Percentiles rank a stretch among this genome's conserved stretches.
phyloP scores from a whole-genome alignment of 2,113 vertebrate genomes.

The Rhadina sibilatrix region DNA sequence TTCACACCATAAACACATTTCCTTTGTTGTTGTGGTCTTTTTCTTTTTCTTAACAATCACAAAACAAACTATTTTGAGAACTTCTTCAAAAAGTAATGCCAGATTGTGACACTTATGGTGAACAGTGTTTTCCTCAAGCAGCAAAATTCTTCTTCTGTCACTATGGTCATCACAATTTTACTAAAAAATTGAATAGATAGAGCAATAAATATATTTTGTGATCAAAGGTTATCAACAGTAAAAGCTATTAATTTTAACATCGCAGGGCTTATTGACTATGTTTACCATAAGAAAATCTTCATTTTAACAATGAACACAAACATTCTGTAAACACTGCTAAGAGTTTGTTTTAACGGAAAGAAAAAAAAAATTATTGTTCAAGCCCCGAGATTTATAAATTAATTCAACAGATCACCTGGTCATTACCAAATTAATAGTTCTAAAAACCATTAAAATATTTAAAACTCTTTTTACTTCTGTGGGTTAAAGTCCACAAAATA shows the following conservation, averaged over 20 bases:
- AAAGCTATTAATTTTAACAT: neutral
- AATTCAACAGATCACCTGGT: neutral
- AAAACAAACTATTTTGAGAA: constrained; percentile 26
- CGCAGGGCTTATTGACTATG: neutral
- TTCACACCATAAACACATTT: constrained; percentile 16
- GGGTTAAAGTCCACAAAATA: neutral
- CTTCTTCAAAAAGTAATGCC: constrained; percentile 21
- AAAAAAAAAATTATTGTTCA: neutral
- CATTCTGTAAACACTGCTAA: neutral
- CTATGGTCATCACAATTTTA: neutral
- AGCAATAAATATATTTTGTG: neutral
- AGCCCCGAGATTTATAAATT: neutral
- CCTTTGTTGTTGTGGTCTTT: neutral
- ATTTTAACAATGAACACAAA: neutral
- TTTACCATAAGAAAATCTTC: neutral
- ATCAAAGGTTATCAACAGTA: neutral
- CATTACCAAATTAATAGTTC: neutral
- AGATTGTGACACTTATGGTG: neutral
- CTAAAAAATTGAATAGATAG: neutral
- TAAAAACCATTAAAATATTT: neutral
- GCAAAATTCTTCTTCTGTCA: neutral
- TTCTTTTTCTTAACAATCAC: neutral
- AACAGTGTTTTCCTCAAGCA: neutral
- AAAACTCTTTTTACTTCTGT: neutral
- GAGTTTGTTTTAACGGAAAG: neutral